phyloP scores from a whole-genome alignment of 2,113 vertebrate genomes.

The Microtus pennsylvanicus region DNA sequence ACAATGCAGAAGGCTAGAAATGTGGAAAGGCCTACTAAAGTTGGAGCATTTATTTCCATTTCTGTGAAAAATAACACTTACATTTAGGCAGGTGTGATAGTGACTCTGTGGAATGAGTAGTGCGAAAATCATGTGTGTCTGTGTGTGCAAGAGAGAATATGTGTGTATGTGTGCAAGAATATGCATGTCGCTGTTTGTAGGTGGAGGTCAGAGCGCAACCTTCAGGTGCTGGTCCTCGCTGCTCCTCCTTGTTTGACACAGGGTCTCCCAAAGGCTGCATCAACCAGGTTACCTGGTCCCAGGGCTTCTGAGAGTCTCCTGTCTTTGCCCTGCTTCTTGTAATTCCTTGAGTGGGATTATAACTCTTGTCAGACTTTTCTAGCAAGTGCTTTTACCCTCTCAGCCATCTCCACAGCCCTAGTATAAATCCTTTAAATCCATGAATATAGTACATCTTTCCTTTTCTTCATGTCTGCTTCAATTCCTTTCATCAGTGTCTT shows the following conservation, averaged over 20 bases:
- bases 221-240: neutral
- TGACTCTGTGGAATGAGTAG: neutral
- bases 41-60: neutral
- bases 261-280: no score
- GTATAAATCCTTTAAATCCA: neutral
- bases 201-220: neutral
- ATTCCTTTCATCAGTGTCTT: neutral
- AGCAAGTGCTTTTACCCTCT: neutral
- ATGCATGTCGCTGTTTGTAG: neutral
- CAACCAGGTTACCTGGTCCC: neutral
- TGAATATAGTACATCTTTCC: neutral
- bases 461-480: no score
- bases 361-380: no score
- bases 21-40: neutral
- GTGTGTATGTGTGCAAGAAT: neutral
- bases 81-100: neutral
- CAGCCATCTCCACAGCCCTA: neutral
- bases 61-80: constrained; percentile 15
- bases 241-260: no score
- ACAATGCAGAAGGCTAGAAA: neutral
- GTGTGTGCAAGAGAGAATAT: neutral
- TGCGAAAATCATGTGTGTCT: neutral
- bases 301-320: neutral
- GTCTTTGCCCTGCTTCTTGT: neutral
- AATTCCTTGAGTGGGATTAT: neutral